phyloP scores from a whole-genome alignment of 2,113 vertebrate species.

The Sebastes fasciatus region DNA sequence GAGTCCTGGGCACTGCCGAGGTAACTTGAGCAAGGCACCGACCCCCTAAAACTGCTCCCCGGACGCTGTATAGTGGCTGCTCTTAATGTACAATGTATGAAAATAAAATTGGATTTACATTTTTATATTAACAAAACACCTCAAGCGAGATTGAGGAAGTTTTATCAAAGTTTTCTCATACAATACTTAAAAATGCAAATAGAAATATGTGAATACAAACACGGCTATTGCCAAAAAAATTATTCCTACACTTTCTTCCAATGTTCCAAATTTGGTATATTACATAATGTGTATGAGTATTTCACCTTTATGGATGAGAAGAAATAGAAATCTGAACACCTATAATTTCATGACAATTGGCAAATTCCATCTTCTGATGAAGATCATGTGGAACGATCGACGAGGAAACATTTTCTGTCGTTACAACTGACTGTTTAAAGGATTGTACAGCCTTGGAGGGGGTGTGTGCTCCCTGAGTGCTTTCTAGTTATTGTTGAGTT shows the following conservation, averaged over 20 bases:
- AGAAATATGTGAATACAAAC: no score
- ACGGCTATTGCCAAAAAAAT: no score
- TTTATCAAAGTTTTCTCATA: no score
- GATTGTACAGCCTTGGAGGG: not conserved
- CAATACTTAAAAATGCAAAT: no score
- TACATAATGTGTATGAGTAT: not conserved
- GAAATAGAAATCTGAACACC: not conserved
- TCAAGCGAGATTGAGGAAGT: no score
- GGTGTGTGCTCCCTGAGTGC: conserved; percentile 1
- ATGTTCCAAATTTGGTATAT: not conserved
- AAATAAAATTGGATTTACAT: no score
- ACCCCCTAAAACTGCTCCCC: no score
- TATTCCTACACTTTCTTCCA: not conserved
- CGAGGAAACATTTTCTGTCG: not conserved
- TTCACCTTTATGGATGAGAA: not conserved
- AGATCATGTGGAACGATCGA: not conserved
- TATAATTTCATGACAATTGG: not conserved
- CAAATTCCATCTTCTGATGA: not conserved
- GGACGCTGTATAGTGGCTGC: no score
- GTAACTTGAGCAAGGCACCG: no score
- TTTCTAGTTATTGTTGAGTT: conserved; percentile 29
- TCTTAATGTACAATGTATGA: no score
- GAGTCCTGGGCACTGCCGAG: no score
- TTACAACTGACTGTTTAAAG: not conserved
- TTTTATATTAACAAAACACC: no score